phyloP scores from a whole-genome alignment of 2,888 invertebrate genomes.

The Drosophila merina region DNA sequence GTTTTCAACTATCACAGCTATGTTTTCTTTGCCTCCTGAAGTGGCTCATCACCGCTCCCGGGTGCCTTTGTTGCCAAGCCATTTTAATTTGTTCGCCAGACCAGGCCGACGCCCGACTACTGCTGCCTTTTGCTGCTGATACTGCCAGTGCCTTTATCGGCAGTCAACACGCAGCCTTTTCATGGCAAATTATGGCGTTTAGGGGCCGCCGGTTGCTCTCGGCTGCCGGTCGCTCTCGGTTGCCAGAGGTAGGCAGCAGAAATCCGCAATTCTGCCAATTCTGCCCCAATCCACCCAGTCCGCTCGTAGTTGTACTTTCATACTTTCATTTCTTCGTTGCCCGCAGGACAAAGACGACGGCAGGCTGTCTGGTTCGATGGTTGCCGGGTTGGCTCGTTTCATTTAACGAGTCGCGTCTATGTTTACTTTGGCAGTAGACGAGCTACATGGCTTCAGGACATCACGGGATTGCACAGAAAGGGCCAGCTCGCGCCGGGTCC shows the following conservation, averaged over 20 bases:
- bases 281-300: background rate
- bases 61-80: slow-evolving; percentile 60
- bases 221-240: background rate
- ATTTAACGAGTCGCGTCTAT: slow-evolving; percentile 78
- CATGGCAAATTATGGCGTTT: slow-evolving; percentile 77
- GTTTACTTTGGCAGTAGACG: slow-evolving; percentile 72
- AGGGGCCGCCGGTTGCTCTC: slow-evolving; percentile 40
- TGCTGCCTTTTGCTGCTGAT: slow-evolving; percentile 26
- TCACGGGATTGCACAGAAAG: slow-evolving; percentile 19
- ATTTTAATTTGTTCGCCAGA: slow-evolving; percentile 73
- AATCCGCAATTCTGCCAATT: slow-evolving; percentile 5
- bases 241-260: background rate
- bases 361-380: slow-evolving; percentile 39
- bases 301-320: slow-evolving; percentile 16
- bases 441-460: slow-evolving; percentile 43
- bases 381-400: slow-evolving; percentile 58
- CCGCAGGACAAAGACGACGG: slow-evolving; percentile 42
- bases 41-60: slow-evolving; percentile 40
- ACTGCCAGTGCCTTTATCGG: slow-evolving; percentile 60
- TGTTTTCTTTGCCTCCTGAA: slow-evolving; percentile 39
- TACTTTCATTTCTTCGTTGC: slow-evolving; percentile 37
- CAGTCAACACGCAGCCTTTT: slow-evolving; percentile 78
- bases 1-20: slow-evolving; percentile 58
- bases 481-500: slow-evolving; percentile 34
- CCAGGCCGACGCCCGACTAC: slow-evolving; percentile 6